Evolutionary conservation across 2,888 invertebrate species (phyloP).

Genomic region (Amphipyra berbera): DNA sequence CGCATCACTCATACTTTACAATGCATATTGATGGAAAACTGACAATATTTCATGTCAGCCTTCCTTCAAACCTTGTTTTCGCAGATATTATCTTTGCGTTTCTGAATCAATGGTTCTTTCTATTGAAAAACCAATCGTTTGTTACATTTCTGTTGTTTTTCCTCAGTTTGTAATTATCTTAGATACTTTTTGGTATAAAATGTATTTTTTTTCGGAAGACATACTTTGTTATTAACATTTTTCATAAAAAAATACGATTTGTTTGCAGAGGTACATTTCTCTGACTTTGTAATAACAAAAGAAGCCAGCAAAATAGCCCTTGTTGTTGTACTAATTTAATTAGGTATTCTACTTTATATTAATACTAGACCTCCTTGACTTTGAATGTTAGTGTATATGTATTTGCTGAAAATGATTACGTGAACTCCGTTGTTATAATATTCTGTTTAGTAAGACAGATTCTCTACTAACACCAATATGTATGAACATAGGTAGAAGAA

Average conservation of each 20-base stretch:
- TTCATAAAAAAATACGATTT: too few species aligned
- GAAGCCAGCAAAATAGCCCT: too few species aligned
- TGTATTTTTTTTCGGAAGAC: too few species aligned
- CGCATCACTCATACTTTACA: constrained; percentile 58
- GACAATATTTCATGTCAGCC: constrained; percentile 58
- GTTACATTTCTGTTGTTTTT: constrained; percentile 14
- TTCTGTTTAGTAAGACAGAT: neutral
- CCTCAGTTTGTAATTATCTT: neutral
- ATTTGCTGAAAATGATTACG: neutral
- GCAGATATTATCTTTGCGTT: constrained; percentile 45
- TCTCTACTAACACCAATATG: constrained; percentile 1
- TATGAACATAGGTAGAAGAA: constrained; percentile 5
- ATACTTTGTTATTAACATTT: too few species aligned
- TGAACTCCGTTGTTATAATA: neutral
- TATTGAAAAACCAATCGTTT: constrained; percentile 38
- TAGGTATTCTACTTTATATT: too few species aligned
- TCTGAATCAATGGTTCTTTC: constrained; percentile 47
- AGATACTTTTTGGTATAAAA: too few species aligned
- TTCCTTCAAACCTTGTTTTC: constrained; percentile 46
- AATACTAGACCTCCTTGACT: neutral
- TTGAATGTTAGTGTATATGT: neutral
- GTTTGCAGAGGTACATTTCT: too few species aligned
- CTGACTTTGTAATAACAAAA: too few species aligned
- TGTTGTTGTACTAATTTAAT: too few species aligned
- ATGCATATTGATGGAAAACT: constrained; percentile 56